A percentile compares a stretch with the other conserved stretches of the same genome.
These are phyloP conservation scores for Drosophila pruinosa DNA, from an alignment of 1,140 invertebrate species.

Conservation along the genomic window DNA sequence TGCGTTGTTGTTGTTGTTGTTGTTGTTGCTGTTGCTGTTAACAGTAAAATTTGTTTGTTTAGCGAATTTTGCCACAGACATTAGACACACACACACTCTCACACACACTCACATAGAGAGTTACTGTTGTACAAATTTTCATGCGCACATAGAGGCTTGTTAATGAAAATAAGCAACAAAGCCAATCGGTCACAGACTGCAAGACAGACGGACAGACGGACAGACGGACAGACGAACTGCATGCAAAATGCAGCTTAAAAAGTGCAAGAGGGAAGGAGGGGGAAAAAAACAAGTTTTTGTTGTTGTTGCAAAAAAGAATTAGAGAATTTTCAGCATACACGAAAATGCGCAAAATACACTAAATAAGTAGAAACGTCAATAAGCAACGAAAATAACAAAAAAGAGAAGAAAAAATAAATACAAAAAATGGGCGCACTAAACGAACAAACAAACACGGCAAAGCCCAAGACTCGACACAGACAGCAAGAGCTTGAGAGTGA, in stretches of 20 bases:
- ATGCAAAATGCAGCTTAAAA: slow-evolving; percentile 55
- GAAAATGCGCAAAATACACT: slow-evolving; percentile 78
- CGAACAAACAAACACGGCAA: slow-evolving; percentile 54
- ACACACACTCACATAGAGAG: slow-evolving; percentile 25
- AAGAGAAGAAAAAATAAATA: neutral
- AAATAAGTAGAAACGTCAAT: slow-evolving; percentile 78
- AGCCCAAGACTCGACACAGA: too few species aligned
- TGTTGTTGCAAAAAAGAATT: slow-evolving; percentile 39
- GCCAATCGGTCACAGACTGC: slow-evolving; percentile 56
- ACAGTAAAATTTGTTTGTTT: slow-evolving; percentile 79
- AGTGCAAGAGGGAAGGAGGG: slow-evolving; percentile 11
- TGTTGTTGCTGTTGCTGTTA: slow-evolving; percentile 32
- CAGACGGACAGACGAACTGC: slow-evolving; percentile 35
- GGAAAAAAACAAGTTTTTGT: slow-evolving; percentile 52
- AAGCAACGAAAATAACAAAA: slow-evolving; percentile 51
- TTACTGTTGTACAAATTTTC: slow-evolving; percentile 70
- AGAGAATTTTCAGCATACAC: slow-evolving; percentile 63
- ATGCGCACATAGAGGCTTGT: slow-evolving; percentile 61
- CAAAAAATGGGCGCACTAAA: slow-evolving; percentile 49
- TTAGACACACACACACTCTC: slow-evolving; percentile 12
- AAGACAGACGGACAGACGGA: slow-evolving; percentile 1
- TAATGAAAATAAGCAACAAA: slow-evolving; percentile 81
- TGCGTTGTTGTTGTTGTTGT: slow-evolving; percentile 22
- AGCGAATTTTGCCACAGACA: slow-evolving; percentile 47
- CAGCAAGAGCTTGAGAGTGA: neutral